Evolutionary conservation across 2,797 vertebrate genomes (phyloP).

Genomic region (Cyprinodon diabolis): DNA sequence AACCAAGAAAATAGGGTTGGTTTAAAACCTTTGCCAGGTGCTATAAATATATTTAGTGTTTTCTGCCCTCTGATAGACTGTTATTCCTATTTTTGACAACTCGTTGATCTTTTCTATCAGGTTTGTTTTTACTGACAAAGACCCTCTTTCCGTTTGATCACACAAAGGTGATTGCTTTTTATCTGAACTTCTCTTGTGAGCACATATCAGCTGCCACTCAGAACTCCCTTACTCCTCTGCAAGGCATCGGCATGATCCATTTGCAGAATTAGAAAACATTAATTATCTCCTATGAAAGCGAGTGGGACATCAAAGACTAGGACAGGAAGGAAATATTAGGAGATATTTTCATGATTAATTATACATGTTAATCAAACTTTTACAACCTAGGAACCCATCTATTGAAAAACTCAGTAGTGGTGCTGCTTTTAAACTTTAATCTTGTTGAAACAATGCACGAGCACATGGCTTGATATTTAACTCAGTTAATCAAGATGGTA

Average conservation of each 20-base stretch:
- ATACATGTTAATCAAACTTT: conserved; percentile 73
- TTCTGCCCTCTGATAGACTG: neutral
- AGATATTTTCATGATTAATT: conserved; percentile 70
- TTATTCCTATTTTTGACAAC: conserved; percentile 2
- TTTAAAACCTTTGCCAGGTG: neutral
- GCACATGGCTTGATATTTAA: conserved; percentile 26
- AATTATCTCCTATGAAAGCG: conserved; percentile 66
- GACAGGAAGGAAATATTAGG: conserved; percentile 52
- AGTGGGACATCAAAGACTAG: conserved; percentile 53
- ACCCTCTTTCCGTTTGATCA: neutral
- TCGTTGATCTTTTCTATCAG: conserved; percentile 28
- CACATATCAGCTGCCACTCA: conserved; percentile 54
- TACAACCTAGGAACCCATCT: conserved; percentile 47
- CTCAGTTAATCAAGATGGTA: conserved; percentile 18
- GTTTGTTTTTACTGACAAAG: conserved; percentile 15
- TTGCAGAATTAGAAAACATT: conserved; percentile 73
- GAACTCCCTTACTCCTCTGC: conserved; percentile 28
- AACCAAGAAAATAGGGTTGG: neutral
- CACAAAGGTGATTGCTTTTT: neutral
- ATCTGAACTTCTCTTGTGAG: conserved; percentile 28
- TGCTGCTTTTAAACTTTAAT: conserved; percentile 31
- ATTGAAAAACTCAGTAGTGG: conserved; percentile 21
- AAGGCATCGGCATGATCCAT: conserved; percentile 50
- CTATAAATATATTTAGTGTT: neutral
- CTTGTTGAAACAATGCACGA: conserved; percentile 25